Evolutionary conservation across 2,888 invertebrate species (phyloP), one percentile per base, ranked within the genome.

Genomic region (Cancer borealis): DNA sequence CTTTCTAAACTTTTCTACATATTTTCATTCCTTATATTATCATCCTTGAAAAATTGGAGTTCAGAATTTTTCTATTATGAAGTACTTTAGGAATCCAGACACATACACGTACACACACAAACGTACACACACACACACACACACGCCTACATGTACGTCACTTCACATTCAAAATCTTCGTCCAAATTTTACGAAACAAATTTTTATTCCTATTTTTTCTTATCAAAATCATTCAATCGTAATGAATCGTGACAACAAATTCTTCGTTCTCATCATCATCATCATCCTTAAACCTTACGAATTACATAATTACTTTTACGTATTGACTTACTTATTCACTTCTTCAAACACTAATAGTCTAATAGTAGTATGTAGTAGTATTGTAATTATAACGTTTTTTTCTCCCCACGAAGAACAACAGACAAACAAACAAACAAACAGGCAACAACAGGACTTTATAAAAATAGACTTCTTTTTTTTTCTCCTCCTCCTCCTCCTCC

Each of bases 391-490:
- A 60, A 21, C 17, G 4, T 73, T 26, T 73, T 73, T n/a, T 73
- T 84, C 39, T 84, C 14, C 30, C 39, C 84, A 84, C 84, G 39
- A 14, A 39, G 39, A 39, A 84, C 84, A 84, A 84, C 84, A 84
- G 84, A 84, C 73, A 73, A 49, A 49, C 49, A 10, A 49, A 73
- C 84, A 84, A 79, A 79, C 79, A 12, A 84, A 39, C 84, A 39
- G 39, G 30, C 84, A 84, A 84, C 84, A 84, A 84, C 84, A 84
- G 14, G 39, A 84, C 84, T 30, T 84, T 84, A 84, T 84, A 84
- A 84, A 84, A 84, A 84, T 84, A 84, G 10, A 84, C 14, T 84
- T 84, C 14, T 39, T 84, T 39, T 84, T 10, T 84, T 84, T 84
- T n/a, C 39, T 84, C 30, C 6, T 30, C 84, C 6, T 84, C 10